phyloP scores from a whole-genome alignment of 2,888 invertebrate genomes.

The Coelinius sp. region DNA sequence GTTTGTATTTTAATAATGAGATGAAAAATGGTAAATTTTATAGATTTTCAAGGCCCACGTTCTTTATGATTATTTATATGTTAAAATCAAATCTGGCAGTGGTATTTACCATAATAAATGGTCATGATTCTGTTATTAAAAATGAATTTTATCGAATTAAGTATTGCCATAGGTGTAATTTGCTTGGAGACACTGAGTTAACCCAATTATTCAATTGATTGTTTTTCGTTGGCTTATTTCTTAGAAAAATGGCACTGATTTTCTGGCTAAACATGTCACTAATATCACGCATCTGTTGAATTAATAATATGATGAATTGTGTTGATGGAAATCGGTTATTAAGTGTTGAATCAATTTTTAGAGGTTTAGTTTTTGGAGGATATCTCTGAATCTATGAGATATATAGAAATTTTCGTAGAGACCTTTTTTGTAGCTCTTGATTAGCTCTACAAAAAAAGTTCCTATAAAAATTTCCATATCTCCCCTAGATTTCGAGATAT shows the following conservation, averaged over 20 bases:
- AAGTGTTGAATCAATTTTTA: too few species aligned
- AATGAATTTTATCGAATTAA: constrained; percentile 26
- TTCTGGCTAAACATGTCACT: constrained; percentile 59
- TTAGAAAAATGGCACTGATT: constrained; percentile 69
- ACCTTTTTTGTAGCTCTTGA: too few species aligned
- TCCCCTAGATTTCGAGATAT: too few species aligned
- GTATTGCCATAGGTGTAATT: constrained; percentile 41
- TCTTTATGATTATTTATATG: constrained; percentile 36
- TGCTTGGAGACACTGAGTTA: constrained; percentile 48
- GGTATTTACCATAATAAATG: constrained; percentile 53
- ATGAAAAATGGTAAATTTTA: not conserved
- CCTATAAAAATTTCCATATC: too few species aligned
- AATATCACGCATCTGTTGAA: constrained; percentile 1
- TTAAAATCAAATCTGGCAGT: constrained; percentile 55
- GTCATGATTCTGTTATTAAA: constrained; percentile 54
- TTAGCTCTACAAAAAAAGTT: too few species aligned
- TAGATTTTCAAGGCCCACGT: not conserved
- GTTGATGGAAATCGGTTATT: too few species aligned
- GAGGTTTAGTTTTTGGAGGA: too few species aligned
- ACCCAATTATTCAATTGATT: constrained; percentile 34
- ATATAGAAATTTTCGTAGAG: too few species aligned
- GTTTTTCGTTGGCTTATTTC: constrained; percentile 56
- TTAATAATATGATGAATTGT: not conserved
- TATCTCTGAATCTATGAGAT: too few species aligned
- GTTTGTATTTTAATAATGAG: not conserved